These are phyloP conservation scores for Neoarius graeffei DNA, from an alignment of 2,113 vertebrate genomes.

Conservation along the genomic window DNA sequence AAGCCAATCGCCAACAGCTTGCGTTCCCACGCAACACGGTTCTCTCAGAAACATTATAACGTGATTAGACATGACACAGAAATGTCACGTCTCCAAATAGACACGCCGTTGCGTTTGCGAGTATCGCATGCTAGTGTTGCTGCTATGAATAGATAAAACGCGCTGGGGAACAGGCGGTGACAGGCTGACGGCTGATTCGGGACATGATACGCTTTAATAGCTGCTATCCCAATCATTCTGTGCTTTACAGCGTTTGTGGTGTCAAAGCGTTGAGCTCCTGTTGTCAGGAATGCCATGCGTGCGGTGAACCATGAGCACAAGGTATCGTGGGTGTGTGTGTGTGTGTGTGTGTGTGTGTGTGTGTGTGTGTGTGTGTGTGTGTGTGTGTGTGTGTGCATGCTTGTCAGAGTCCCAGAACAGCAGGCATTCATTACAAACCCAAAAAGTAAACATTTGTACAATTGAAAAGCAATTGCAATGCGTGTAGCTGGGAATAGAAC, in stretches of 20 bases:
- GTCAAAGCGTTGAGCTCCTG: slow-evolving; percentile 13
- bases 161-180: slow-evolving; percentile 7
- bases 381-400: background rate
- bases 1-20: background rate
- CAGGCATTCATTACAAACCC: background rate
- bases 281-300: slow-evolving; percentile 5
- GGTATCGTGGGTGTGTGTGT: background rate
- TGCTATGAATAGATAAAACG: slow-evolving; percentile 34
- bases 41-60: background rate
- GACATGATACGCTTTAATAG: slow-evolving; percentile 2
- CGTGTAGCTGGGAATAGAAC: slow-evolving; percentile 48
- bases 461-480: slow-evolving; percentile 54
- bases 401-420: background rate
- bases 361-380: background rate
- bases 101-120: slow-evolving; percentile 1
- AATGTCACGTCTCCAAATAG: slow-evolving; percentile 36
- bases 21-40: background rate
- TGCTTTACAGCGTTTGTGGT: background rate
- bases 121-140: slow-evolving; percentile 18
- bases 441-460: slow-evolving; percentile 31
- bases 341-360: background rate
- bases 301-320: background rate
- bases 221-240: background rate
- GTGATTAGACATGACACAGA: background rate
- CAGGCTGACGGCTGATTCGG: slow-evolving; percentile 7